phyloP scores from a whole-genome alignment of 1,140 invertebrate genomes.

The Halesus radiatus region DNA sequence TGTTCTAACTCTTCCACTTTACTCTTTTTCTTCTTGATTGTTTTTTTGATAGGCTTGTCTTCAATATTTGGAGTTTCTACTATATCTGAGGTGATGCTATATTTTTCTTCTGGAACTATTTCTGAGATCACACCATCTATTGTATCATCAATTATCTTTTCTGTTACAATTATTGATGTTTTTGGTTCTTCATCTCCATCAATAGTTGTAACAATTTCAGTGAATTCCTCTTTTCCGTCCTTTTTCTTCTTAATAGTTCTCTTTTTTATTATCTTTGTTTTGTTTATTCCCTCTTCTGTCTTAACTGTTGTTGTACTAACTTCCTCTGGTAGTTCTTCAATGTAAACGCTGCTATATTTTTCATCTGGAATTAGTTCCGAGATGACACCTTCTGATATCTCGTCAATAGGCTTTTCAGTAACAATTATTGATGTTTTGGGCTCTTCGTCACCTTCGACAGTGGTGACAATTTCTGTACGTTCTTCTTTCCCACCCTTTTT shows the following conservation, averaged over 20 bases:
- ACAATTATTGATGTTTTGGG: too few species aligned
- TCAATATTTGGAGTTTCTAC: too few species aligned
- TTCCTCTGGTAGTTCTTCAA: conserved; percentile 62
- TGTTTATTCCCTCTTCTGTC: conserved; percentile 61
- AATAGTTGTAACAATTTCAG: conserved; percentile 56
- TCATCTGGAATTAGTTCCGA: too few species aligned
- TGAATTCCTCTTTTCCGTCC: conserved; percentile 60
- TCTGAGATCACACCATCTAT: too few species aligned
- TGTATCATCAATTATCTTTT: too few species aligned
- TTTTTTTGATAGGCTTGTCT: conserved; percentile 8
- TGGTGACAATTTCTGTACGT: conserved; percentile 56
- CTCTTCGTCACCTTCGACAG: too few species aligned
- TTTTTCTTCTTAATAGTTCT: conserved; percentile 60
- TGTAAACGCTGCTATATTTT: conserved; percentile 33
- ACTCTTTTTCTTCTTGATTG: conserved; percentile 59
- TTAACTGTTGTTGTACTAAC: conserved; percentile 62
- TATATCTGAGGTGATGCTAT: too few species aligned
- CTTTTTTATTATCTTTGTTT: conserved; percentile 61
- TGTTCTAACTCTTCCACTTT: conserved; percentile 65
- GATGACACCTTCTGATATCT: too few species aligned
- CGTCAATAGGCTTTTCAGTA: too few species aligned
- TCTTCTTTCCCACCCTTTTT: conserved; percentile 61
- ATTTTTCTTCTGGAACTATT: too few species aligned
- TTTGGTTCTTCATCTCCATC: conserved; percentile 60
- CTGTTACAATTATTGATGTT: conserved; percentile 46